Base-by-base conservation (phyloP, 2,888 invertebrate species). In the Campoplex capitator region DNA sequence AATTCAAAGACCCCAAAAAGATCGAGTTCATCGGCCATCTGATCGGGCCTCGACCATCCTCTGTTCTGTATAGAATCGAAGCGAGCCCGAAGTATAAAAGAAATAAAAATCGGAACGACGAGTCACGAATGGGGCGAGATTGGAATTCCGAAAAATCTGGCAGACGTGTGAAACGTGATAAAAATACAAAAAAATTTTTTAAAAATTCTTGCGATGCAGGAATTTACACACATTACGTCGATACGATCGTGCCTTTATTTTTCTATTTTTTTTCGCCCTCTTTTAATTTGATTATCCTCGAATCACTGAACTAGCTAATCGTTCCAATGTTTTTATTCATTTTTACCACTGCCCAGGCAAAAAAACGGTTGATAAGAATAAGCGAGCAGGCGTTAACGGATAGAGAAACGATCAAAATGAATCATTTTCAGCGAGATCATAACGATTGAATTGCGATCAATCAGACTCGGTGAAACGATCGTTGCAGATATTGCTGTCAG, bases 1-100 rank as follows among this genome's bases (percentile, higher is more conserved):
- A 77, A 83, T 67, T 86, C 83, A 73, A 80, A 84, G 84, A 86
- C 83, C 81, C 79, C 86, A 48, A 38, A 58, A 23, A 65, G 62
- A 81, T 74, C 51, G 73, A 77, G 86, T 88, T 88, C 85, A 83
- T 86, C 74, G 88, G 73, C 80, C 88, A 68, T 58, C 73, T 84
- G 84, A 88, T 88, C 81, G 85, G 38, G 54, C 32, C 79, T 71
- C 56, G 8, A 38, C 38, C 54, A 73, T 65, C 74, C 70, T 42
- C 38, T 78, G 70, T 54, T 62, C 32, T 71, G 48, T n/a, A 35
- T 35, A n/a, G n/a, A 80, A 67, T n/a, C 76, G 48, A 74, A 67
- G n/a, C n/a, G 28, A 32, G 28, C 23, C 42, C 6, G 7, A 73
- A 58, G 8, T n/a, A n/a, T 45, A n/a, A 58, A 28, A n/a, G n/a